These are phyloP conservation scores for Ostrea denselamellosa DNA, from an alignment of 1,140 invertebrate species.

Conservation along the genomic window DNA sequence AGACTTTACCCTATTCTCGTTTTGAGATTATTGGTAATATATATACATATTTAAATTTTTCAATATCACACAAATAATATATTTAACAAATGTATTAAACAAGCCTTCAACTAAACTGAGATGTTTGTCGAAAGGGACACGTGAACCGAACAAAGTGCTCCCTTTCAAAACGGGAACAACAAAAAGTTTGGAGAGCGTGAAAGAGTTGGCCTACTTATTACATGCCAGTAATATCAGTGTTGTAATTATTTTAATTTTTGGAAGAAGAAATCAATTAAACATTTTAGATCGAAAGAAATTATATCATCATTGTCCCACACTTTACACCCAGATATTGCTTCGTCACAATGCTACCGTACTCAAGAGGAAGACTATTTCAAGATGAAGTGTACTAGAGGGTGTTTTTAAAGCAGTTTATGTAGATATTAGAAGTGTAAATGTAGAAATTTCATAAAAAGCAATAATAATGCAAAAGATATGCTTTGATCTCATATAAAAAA, in stretches of 20 bases:
- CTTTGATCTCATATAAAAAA: too few species aligned
- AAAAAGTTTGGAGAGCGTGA: not conserved
- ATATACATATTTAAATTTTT: too few species aligned
- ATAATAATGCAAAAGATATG: too few species aligned
- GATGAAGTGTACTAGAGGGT: not conserved
- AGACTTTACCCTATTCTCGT: too few species aligned
- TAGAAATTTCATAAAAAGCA: too few species aligned
- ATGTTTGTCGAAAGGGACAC: not conserved
- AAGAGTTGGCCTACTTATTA: not conserved
- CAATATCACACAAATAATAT: too few species aligned
- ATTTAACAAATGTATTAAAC: too few species aligned
- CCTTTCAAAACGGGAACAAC: not conserved
- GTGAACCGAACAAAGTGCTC: not conserved
- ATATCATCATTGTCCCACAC: not conserved
- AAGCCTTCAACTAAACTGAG: not conserved
- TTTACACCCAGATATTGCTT: conserved; percentile 2
- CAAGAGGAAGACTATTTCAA: not conserved
- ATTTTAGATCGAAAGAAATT: not conserved
- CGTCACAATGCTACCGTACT: not conserved
- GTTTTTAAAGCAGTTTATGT: too few species aligned
- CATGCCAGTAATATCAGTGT: not conserved
- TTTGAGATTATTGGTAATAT: too few species aligned
- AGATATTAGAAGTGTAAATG: too few species aligned
- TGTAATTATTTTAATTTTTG: not conserved
- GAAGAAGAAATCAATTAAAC: not conserved